Evolutionary conservation across 2,888 invertebrate species (phyloP), one percentile per base, ranked within the genome.

Genomic region (Sarcophaga variegata): DNA sequence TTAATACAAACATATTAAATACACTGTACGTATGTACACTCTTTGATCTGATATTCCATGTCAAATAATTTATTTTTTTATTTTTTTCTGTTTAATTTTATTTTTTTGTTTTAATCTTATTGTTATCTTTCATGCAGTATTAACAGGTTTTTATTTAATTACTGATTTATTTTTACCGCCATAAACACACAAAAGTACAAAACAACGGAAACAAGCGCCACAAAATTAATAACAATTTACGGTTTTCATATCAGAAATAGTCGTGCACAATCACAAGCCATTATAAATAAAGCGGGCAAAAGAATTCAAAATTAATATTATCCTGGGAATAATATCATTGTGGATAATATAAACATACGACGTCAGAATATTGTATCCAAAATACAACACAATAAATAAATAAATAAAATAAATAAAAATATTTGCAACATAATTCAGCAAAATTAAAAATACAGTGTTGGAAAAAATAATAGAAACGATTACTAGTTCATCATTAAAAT

Each of bases 211-310:
- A 27, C 37, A 47, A 45, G n/a, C n/a, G 20, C 67, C 20, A 67
- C 45, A 45, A 45, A 45, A n/a, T 67, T 67, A 67, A 67, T 47
- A 67, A 67, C 45, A 45, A 45, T 67, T 67, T 67, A 47, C 20
- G 67, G 67, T 67, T 67, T 67, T 67, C 5, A 67, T 45, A 67
- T n/a, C 45, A 45, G 4, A 37, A 45, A 64, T 27, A 66, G 3
- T n/a, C 14, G 1, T 67, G 45, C 10, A 11, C 2, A 10, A 27
- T 6, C 6, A 37, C 37, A 37, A 37, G 37, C 37, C 37, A 37
- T 0, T 37, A 6, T 6, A 6, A 37, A 6, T 6, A 37, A 37
- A 37, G 6, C 6, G 37, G 6, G 37, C 37, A 37, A 37, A 37
- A 67, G 37, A n/a, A 67, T 10, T 67, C 47, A 45, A 45, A 67